Evolutionary conservation across 2,797 vertebrate genomes (phyloP).

Genomic region (Taeniopygia guttata): DNA sequence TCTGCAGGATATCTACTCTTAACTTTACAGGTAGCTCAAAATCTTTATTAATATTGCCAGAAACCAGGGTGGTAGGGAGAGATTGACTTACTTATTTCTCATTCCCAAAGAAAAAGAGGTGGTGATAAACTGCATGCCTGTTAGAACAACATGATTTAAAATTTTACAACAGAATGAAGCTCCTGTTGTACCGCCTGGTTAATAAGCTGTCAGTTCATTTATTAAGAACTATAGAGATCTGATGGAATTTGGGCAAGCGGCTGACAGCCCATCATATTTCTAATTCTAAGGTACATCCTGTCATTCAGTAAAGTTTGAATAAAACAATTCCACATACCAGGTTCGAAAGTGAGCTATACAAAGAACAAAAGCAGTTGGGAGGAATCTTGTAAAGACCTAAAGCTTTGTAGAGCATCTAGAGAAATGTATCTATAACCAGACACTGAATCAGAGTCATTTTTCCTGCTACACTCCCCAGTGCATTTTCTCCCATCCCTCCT

Average conservation of each 20-base stretch:
- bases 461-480: neutral
- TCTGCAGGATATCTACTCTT: neutral
- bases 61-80: neutral
- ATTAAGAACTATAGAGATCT: conserved; percentile 66
- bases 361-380: conserved; percentile 34
- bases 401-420: conserved; percentile 61
- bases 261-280: conserved; percentile 62
- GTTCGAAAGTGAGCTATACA: conserved; percentile 46
- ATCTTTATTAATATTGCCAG: neutral
- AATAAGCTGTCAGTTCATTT: conserved; percentile 70
- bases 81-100: neutral
- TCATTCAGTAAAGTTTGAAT: conserved; percentile 61
- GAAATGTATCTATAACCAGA: conserved; percentile 60
- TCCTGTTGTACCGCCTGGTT: conserved; percentile 47
- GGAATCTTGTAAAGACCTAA: conserved; percentile 51
- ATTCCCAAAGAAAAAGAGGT: neutral
- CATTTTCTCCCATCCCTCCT: neutral
- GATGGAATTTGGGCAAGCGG: conserved; percentile 3
- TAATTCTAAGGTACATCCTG: conserved; percentile 57
- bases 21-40: neutral
- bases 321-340: conserved; percentile 57
- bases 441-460: conserved; percentile 33
- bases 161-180: conserved; percentile 54
- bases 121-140: conserved; percentile 53
- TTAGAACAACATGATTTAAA: conserved; percentile 59